phyloP scores from a whole-genome alignment of 92 coral and sea anemone genomes.

The Parazoanthus swiftii region DNA sequence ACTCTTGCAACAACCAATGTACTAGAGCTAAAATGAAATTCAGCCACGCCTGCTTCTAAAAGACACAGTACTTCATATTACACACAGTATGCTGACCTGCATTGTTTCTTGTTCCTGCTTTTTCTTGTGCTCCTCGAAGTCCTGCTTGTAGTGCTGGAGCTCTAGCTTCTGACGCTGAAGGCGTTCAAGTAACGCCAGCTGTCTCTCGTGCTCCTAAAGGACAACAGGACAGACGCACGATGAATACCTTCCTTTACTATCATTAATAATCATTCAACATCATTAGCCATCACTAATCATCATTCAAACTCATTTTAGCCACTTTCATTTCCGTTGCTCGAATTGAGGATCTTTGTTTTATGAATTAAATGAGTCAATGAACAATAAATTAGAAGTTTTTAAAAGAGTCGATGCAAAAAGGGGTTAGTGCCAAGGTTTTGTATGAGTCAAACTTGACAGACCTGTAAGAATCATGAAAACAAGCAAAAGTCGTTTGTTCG shows the following conservation, averaged over 20 bases:
- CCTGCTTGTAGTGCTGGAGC: slow-evolving; percentile 84
- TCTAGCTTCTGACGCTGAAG: slow-evolving; percentile 89
- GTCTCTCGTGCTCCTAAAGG: slow-evolving; percentile 87
- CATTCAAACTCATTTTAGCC: not conserved
- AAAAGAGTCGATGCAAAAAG: too few relatives aligned
- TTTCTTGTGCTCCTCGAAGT: slow-evolving; percentile 70
- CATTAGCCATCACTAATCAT: not conserved
- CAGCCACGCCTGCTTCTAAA: not conserved
- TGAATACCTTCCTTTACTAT: not conserved
- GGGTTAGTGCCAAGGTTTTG: too few relatives aligned
- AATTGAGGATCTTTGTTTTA: too few relatives aligned
- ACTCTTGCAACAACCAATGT: not conserved
- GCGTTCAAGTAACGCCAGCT: slow-evolving; percentile 78
- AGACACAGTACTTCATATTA: not conserved
- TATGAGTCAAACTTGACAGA: too few relatives aligned
- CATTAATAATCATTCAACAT: not conserved
- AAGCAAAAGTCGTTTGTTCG: not conserved
- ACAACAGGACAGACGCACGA: not conserved
- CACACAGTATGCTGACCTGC: slow-evolving; percentile 52
- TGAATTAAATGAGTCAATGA: too few relatives aligned
- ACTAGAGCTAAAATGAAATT: too few relatives aligned
- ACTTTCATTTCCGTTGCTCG: not conserved
- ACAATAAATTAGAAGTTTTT: too few relatives aligned
- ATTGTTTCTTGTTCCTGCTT: slow-evolving; percentile 62
- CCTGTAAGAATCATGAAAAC: not conserved